Conservation (phyloP, 2,113 vertebrate genomes). For the Chaetura pelagica region DNA sequence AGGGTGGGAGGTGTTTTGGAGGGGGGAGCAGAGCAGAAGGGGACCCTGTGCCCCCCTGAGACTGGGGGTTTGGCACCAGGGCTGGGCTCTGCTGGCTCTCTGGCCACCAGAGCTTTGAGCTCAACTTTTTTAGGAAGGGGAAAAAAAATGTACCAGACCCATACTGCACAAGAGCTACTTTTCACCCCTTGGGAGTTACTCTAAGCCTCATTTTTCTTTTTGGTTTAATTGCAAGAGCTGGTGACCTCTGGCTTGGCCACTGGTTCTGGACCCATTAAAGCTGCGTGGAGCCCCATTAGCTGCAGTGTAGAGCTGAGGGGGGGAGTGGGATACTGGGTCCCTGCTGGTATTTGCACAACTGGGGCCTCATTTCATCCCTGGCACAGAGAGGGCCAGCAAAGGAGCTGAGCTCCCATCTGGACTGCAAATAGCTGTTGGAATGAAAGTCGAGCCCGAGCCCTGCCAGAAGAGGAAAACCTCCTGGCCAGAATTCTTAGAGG, state of each 20-base stretch:
- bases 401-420: background rate
- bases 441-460: rapidly evolving
- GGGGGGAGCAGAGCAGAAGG: background rate
- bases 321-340: rapidly evolving
- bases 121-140: rapidly evolving
- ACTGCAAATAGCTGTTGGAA: background rate
- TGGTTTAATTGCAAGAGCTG: background rate
- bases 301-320: rapidly evolving
- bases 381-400: background rate
- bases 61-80: rapidly evolving
- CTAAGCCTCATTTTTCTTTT: background rate
- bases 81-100: no score
- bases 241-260: rapidly evolving
- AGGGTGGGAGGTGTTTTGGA: background rate
- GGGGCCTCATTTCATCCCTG: background rate
- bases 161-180: background rate
- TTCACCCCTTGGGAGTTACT: background rate
- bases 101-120: no score
- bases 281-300: background rate
- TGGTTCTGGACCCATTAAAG: background rate
- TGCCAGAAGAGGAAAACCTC: background rate
- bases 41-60: rapidly evolving
- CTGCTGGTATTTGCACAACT: background rate
- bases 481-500: background rate
- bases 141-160: rapidly evolving